Evolutionary conservation across 92 coral and sea anemone genomes (phyloP).

Genomic region (Heteractis magnifica): DNA sequence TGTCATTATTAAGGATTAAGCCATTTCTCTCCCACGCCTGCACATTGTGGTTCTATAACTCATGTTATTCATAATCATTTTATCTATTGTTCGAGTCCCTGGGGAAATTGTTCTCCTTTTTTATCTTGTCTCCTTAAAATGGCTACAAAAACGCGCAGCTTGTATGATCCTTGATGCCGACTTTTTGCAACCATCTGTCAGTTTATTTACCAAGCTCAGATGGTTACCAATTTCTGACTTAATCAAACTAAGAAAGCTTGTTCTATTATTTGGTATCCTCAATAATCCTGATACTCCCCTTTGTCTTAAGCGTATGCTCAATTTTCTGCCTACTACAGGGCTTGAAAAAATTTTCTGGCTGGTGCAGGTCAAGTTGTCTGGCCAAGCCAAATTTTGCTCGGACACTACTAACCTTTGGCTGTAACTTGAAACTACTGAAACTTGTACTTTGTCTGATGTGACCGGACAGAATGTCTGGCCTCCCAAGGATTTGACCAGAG

Average conservation of each 20-base stretch:
- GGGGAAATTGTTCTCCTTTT: not conserved
- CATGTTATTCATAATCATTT: not conserved
- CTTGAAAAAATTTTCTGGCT: too few species aligned
- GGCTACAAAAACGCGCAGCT: not conserved
- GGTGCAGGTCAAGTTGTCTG: too few species aligned
- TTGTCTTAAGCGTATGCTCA: too few species aligned
- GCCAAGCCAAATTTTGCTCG: too few species aligned
- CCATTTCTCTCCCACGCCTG: not conserved
- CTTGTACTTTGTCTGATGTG: too few species aligned
- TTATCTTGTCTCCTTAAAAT: not conserved
- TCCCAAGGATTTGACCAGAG: too few species aligned
- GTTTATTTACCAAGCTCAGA: not conserved
- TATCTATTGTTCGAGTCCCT: not conserved
- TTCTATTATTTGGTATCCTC: not conserved
- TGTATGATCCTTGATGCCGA: not conserved
- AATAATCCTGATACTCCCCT: not conserved
- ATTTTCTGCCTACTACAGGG: too few species aligned
- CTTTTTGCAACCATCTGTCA: not conserved
- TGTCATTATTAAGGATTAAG: slow-evolving; percentile 19
- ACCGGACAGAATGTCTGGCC: too few species aligned
- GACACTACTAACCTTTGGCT: too few species aligned
- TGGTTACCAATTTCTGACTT: not conserved
- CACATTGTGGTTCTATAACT: not conserved
- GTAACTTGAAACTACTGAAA: too few species aligned
- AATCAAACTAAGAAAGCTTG: not conserved